These are phyloP conservation scores for Chironomus striatipennis DNA, from an alignment of 1,140 invertebrate species.

Conservation along the genomic window DNA sequence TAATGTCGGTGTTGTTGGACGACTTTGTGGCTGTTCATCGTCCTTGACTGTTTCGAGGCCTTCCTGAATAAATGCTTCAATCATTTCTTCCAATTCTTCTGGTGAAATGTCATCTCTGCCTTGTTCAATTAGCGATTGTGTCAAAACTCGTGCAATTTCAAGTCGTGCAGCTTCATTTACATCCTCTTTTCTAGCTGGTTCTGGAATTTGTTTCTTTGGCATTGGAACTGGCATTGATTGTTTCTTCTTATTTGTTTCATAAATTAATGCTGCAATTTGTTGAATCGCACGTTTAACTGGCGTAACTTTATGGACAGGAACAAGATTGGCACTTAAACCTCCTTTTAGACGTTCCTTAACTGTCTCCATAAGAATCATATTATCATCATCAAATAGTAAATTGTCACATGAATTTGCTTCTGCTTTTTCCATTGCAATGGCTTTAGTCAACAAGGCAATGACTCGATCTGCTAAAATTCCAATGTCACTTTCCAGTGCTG, in stretches of 20 bases:
- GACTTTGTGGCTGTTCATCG: constrained; percentile 14
- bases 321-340: constrained; percentile 63
- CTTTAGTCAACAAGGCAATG: constrained; percentile 60
- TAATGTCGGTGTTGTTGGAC: neutral
- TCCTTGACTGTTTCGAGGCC: neutral
- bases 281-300: constrained; percentile 44
- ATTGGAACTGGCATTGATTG: constrained; percentile 34
- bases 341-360: constrained; percentile 78
- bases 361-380: constrained; percentile 68
- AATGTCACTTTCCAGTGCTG: constrained; percentile 68
- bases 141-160: constrained; percentile 64
- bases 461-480: constrained; percentile 71
- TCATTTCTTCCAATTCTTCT: constrained; percentile 63
- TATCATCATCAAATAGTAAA: constrained; percentile 56
- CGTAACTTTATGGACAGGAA: constrained; percentile 43
- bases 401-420: constrained; percentile 63
- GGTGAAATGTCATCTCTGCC: constrained; percentile 68
- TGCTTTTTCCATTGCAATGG: constrained; percentile 59
- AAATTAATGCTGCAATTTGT: constrained; percentile 57
- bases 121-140: constrained; percentile 61
- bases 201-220: constrained; percentile 31
- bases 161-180: constrained; percentile 31
- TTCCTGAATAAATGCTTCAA: constrained; percentile 56
- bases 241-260: constrained; percentile 47
- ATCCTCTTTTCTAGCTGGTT: constrained; percentile 29